phyloP scores from a whole-genome alignment of 1,140 invertebrate genomes.

The Medauroidea extradentata region DNA sequence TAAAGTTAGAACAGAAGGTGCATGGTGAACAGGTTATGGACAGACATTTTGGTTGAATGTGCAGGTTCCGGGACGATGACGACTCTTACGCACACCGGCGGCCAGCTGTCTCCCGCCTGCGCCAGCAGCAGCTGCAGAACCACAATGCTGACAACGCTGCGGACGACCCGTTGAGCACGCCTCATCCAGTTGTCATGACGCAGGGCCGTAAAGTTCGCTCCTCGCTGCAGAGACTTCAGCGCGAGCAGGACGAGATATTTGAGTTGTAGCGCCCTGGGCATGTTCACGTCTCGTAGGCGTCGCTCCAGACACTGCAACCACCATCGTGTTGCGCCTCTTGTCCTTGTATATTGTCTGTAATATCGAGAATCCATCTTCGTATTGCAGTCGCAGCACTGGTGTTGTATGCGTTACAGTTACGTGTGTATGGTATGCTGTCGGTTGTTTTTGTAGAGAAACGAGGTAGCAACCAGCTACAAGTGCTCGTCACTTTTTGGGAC shows the following conservation, averaged over 20 bases:
- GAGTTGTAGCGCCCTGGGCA: constrained; percentile 69
- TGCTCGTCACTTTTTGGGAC: too few relatives aligned
- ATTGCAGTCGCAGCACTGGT: too few relatives aligned
- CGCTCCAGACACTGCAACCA: too few relatives aligned
- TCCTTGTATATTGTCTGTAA: too few relatives aligned
- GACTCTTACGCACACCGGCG: constrained; percentile 31
- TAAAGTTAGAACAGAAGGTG: neutral
- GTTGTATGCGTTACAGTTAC: too few relatives aligned
- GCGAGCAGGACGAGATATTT: constrained; percentile 82
- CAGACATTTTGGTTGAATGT: neutral
- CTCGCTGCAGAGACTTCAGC: constrained; percentile 72
- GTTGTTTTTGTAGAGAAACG: too few relatives aligned
- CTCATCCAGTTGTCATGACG: constrained; percentile 65
- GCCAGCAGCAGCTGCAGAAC: constrained; percentile 32
- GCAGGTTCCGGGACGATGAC: constrained; percentile 31
- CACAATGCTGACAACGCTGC: constrained; percentile 40
- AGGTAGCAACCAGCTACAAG: too few relatives aligned
- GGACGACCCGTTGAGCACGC: constrained; percentile 26
- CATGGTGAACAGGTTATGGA: too few relatives aligned
- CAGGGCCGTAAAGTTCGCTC: constrained; percentile 71
- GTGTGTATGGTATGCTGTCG: too few relatives aligned
- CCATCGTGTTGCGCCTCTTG: too few relatives aligned
- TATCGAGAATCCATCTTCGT: too few relatives aligned
- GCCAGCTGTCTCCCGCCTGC: constrained; percentile 38
- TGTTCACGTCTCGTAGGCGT: too few relatives aligned